Base-by-base conservation (phyloP, 2,888 invertebrate genomes). In the Xestia ashworthii region DNA sequence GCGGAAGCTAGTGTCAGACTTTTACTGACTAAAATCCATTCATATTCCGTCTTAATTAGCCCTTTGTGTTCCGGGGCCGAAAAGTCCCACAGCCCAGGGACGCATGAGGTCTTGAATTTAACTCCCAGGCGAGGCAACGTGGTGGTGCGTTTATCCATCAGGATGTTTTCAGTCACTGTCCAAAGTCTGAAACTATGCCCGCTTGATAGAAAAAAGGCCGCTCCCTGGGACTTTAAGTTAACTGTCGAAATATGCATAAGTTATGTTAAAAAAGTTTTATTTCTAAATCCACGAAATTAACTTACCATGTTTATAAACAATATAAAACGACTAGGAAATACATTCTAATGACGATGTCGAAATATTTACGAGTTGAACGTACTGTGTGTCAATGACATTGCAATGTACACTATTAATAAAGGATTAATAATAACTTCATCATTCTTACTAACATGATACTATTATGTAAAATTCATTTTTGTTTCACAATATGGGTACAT, bases 341-440 rank as follows among this genome's bases (percentile, higher is more conserved):
- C 78, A 65, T 76, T 72, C 62, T 32, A 67, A 12, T 46, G 14
- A 67, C 65, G 44, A 38, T 41, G 68, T 41, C 68, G 48, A 76
- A 81, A 72, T 72, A 53, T n/a, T 71, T 14, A 32, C 62, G 62
- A 68, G 78, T 81, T 87, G 74, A 86, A 87, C 32, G 76, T 74
- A 81, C 87, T 64, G 0, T 5, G 16, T 73, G 84, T 76, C 87
- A 67, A 62, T 78, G 84, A 75, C 87, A 66, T 67, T 66, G 25
- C 22, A 66, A 14, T 67, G 41, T 16, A 50, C 71, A 41, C 38
- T 32, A 14, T n/a, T 38, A 60, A 50, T 68, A 16, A 58, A 68
- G 50, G 48, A 66, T 66, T 83, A 69, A 50, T 76, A 50, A 66
- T 44, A 70, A 32, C 48, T 65, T 55, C 46, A 50, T 62, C 9